phyloP scores from a whole-genome alignment of 2,113 vertebrate species.

The Amia ocellicauda region DNA sequence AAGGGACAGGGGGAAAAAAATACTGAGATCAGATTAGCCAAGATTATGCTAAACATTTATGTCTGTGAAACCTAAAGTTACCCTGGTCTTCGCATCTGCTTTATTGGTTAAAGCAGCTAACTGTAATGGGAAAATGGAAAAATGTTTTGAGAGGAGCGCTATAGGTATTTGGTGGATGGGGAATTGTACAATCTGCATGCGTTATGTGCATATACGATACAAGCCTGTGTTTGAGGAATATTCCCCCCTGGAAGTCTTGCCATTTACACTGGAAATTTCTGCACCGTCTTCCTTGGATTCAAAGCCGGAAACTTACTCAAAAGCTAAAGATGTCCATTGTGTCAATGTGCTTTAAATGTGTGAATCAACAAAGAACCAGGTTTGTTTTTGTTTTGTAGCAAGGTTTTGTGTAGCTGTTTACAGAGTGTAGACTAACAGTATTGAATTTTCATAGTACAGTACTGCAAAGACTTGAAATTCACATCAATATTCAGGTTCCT shows the following conservation, averaged over 20 bases:
- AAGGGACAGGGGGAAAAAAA: conserved; percentile 44
- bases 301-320: conserved; percentile 19
- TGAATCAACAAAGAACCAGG: conserved; percentile 62
- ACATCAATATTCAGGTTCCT: no score
- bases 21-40: conserved; percentile 56
- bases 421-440: no score
- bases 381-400: no score
- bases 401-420: no score
- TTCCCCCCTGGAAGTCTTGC: conserved; percentile 27
- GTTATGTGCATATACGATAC: conserved; percentile 47
- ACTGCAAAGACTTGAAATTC: no score
- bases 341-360: conserved; percentile 68
- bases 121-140: not conserved
- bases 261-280: not conserved
- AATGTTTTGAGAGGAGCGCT: not conserved
- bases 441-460: no score
- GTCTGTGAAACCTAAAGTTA: conserved; percentile 5
- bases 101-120: not conserved
- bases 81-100: not conserved
- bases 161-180: conserved; percentile 5
- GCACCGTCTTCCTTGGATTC: conserved; percentile 5
- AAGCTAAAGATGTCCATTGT: conserved; percentile 66
- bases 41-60: conserved; percentile 44
- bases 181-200: conserved; percentile 7
- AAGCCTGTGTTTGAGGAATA: conserved; percentile 29